Base-by-base conservation (phyloP, 2,888 invertebrate genomes). In the Azorinus chamasolen region DNA sequence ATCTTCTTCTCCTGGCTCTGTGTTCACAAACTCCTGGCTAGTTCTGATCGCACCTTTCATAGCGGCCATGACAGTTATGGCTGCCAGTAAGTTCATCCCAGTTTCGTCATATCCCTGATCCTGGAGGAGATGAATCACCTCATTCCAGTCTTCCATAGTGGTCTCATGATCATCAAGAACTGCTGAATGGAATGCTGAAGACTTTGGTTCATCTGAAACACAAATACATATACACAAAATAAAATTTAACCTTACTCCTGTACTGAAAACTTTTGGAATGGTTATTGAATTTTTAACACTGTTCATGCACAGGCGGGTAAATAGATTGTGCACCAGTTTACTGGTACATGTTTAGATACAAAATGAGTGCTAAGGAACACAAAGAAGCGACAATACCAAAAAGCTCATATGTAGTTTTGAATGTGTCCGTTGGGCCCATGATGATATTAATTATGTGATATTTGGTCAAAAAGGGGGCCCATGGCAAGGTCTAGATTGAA, bases 121-220 rank as follows among this genome's bases (percentile, higher is more conserved):
- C 46, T 89, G 88, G 24, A 89, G 75, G 5, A 79, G 69, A 43
- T 83, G 79, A 1, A 88, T 79, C 37, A 91, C 77, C 25, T 82
- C 83, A 59, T 76, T 78, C 91, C 91, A 91, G 72, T 89, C 84
- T 6, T 84, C 75, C 25, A 55, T 14, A 6, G 86, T 86, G 0
- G 90, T 91, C 45, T 85, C 75, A 4, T 68, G 55, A 61, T 91
- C 91, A 63, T 80, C 83, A 18, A 88, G 72, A n/a, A 91, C 85
- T 14, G 89, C 89, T 46, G 81, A 71, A 62, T 85, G 83, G 66
- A 87, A 83, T 14, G 74, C 75, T 37, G 79, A 68, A 6, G 77
- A 77, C 24, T 78, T 64, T 41, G 79, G 65, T 45, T 85, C 83
- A 71, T 75, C 84, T 84, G 69, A 43, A 77, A 66, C 20, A 10